A percentile compares a stretch with the other conserved stretches of the same genome.
Conservation (phyloP, 30 jellyfish, hydroid and myxozoan species). For the Cassiopea xamachana region DNA sequence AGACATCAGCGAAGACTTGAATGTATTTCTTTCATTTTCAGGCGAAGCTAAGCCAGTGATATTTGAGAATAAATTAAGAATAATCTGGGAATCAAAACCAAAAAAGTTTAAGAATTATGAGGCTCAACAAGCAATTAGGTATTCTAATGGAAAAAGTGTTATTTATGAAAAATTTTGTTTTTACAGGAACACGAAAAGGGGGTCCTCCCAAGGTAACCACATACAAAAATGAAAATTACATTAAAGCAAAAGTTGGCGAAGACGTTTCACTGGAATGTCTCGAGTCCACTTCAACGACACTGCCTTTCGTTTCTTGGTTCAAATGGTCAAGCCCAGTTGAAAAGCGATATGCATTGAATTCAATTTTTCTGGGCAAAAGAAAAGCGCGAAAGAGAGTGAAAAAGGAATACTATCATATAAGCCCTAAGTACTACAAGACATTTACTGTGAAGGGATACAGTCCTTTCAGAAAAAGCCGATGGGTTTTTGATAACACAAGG, state of each 20-base stretch:
- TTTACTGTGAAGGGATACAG: constrained; percentile 16
- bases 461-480: constrained; percentile 22
- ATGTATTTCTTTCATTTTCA: no score
- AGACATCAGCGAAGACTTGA: no score
- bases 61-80: no score
- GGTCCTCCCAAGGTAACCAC: constrained; percentile 96
- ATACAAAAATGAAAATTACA: constrained; percentile 59
- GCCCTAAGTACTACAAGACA: constrained; percentile 54
- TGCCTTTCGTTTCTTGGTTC: constrained; percentile 92
- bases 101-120: no score
- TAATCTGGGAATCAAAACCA: no score
- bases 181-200: constrained; percentile 78
- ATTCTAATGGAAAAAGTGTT: not conserved
- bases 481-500: constrained; percentile 80
- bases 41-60: no score
- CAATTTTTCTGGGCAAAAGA: constrained; percentile 34
- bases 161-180: not conserved
- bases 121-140: no score
- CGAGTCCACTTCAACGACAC: constrained; percentile 80
- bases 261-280: constrained; percentile 86
- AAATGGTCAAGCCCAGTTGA: constrained; percentile 66
- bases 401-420: constrained; percentile 32
- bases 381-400: constrained; percentile 20
- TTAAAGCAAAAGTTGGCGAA: constrained; percentile 81
- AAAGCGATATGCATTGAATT: constrained; percentile 45